Evolutionary conservation across 2,113 vertebrate species (phyloP), one percentile per base, ranked within the genome.

Genomic region (Miniopterus natalensis): DNA sequence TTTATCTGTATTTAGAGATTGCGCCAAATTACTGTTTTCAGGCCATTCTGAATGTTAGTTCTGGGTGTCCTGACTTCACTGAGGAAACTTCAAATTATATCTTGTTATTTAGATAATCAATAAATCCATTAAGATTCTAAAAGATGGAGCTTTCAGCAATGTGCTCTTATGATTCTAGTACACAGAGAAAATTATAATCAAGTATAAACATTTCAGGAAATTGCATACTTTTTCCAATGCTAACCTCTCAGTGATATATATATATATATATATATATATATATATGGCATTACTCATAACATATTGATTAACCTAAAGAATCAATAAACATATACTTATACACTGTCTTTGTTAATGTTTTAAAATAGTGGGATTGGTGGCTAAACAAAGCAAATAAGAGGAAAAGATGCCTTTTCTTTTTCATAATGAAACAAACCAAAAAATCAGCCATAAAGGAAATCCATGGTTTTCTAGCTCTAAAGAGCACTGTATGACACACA

Each of bases 371-470:
- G 42, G 74, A 95, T 45, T 88, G 55, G 85, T 23, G 88, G 31
- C 12, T 88, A 86, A 92, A 83, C 36, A 87, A 88, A 95, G 29
- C 9, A 96, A 97, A 95, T 61, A 36, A 92, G 55, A 96, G 49
- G 80, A 93, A 90, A 95, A 57, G 23, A 21, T 13, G 94, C 75
- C 73, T 96, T 79, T 71, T 95, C 10, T 61, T 97, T 49, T 84
- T 71, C 6, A 53, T 10, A 92, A 55, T 66, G 77, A 96, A 92
- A 61, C 25, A 96, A 84, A 59, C 2, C 29, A 80, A 95, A 96
- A 93, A 84, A 88, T 57, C 73, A 94, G 31, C 8, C 88, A 61
- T 8, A 90, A 14, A 59, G 21, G 27, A 96, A 95, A 86, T 57
- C 47, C 47, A 79, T 1, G 45, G 61, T 78, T 27, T 57, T 95